A percentile compares a stretch with the other conserved stretches of the same genome.
Evolutionary conservation across 64 coral and sea anemone genomes (phyloP).

Genomic region (Dendrophyllia cribrosa): DNA sequence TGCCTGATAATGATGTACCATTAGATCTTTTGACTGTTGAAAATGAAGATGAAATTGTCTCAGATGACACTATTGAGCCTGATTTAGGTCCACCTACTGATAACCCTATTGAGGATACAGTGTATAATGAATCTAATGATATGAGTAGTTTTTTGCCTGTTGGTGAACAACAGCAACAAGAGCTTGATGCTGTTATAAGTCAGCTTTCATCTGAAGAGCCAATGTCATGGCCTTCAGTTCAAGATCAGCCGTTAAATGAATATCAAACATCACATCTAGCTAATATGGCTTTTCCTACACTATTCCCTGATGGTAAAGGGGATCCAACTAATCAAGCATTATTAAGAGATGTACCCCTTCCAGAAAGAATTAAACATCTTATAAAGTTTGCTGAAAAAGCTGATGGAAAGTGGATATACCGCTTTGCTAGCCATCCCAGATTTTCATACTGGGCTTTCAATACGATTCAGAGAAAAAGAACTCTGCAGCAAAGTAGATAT

Average conservation of each 20-base stretch:
- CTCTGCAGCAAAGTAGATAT: conserved; percentile 54
- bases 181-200: conserved; percentile 55
- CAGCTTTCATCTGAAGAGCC: conserved; percentile 28
- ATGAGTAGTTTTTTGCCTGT: conserved; percentile 66
- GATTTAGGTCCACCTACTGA: conserved; percentile 56
- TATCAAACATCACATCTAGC: conserved; percentile 32
- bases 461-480: conserved; percentile 56
- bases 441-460: conserved; percentile 64
- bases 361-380: conserved; percentile 47
- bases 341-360: conserved; percentile 16
- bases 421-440: conserved; percentile 56
- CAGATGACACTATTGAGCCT: conserved; percentile 12
- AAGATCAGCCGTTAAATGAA: conserved; percentile 42
- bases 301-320: conserved; percentile 58
- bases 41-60: conserved; percentile 38
- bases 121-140: conserved; percentile 57
- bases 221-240: conserved; percentile 22
- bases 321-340: conserved; percentile 51
- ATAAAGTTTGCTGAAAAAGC: conserved; percentile 54
- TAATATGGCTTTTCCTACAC: conserved; percentile 59
- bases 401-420: conserved; percentile 57
- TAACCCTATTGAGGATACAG: conserved; percentile 39
- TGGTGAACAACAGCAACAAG: conserved; percentile 63
- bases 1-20: conserved; percentile 33
- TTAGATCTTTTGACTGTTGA: conserved; percentile 46